These are phyloP conservation scores for Prionailurus bengalensis DNA, from an alignment of 2,113 vertebrate genomes.

Conservation along the genomic window DNA sequence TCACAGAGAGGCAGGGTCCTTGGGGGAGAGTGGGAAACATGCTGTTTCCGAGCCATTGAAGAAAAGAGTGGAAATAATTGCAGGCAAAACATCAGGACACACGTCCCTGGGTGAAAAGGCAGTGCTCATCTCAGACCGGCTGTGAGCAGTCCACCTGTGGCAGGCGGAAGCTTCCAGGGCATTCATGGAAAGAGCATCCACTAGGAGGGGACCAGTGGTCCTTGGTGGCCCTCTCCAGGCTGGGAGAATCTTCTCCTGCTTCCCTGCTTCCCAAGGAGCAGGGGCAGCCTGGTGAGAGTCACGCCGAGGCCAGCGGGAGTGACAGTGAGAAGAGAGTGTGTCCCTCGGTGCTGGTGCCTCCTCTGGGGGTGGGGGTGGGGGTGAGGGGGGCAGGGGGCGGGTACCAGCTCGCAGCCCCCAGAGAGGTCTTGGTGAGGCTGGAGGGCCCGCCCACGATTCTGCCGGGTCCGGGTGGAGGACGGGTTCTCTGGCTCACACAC, in stretches of 20 bases:
- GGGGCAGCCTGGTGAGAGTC: neutral
- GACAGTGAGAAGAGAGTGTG: too few species aligned
- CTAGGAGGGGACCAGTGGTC: rapidly evolving
- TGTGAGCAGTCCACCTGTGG: rapidly evolving
- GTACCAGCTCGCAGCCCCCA: neutral
- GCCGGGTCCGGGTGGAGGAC: too few species aligned
- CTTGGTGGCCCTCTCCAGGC: rapidly evolving
- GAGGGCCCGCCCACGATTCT: rapidly evolving
- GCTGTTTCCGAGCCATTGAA: neutral
- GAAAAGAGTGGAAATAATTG: neutral
- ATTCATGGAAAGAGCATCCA: neutral
- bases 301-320: neutral
- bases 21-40: constrained; percentile 2
- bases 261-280: neutral
- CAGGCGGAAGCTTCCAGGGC: neutral
- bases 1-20: neutral
- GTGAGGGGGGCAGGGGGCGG: rapidly evolving
- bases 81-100: too few species aligned
- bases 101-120: neutral
- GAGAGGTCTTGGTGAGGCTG: rapidly evolving
- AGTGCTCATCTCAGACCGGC: neutral
- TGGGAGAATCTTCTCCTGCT: neutral
- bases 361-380: neutral
- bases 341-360: too few species aligned
- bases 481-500: neutral